These are phyloP conservation scores for Calypte anna DNA, from an alignment of 2,113 vertebrate genomes.

Conservation along the genomic window DNA sequence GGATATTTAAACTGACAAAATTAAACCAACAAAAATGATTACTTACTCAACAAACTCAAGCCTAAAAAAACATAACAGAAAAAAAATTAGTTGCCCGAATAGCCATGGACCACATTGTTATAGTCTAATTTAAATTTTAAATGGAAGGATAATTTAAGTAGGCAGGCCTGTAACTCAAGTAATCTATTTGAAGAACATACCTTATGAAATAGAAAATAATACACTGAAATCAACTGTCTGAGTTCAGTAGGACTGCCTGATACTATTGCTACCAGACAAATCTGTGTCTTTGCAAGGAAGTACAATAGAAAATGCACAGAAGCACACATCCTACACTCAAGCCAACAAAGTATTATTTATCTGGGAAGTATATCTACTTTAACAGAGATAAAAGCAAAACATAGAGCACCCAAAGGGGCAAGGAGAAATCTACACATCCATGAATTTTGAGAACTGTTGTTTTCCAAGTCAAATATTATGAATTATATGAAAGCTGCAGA, in stretches of 20 bases:
- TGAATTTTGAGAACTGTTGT: background rate
- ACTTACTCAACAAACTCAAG: background rate
- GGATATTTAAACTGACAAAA: background rate
- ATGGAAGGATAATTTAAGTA: background rate
- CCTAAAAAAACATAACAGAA: background rate
- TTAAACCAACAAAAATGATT: background rate
- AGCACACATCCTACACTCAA: rapidly evolving
- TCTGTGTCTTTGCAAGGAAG: rapidly evolving
- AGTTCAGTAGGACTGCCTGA: background rate
- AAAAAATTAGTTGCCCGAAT: background rate
- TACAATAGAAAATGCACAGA: background rate
- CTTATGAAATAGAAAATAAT: background rate
- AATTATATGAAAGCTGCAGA: background rate
- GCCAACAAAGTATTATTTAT: background rate
- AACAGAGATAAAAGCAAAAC: background rate
- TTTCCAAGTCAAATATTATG: background rate
- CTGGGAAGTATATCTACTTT: background rate
- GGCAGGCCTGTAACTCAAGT: background rate
- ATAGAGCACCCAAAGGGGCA: background rate
- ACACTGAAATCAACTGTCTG: background rate
- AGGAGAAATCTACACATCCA: background rate
- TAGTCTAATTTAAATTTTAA: background rate
- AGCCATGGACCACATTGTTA: background rate
- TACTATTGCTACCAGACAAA: background rate
- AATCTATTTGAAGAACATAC: background rate